Base-by-base conservation (phyloP, 2,888 invertebrate species). In the Lasioglossum morio region DNA sequence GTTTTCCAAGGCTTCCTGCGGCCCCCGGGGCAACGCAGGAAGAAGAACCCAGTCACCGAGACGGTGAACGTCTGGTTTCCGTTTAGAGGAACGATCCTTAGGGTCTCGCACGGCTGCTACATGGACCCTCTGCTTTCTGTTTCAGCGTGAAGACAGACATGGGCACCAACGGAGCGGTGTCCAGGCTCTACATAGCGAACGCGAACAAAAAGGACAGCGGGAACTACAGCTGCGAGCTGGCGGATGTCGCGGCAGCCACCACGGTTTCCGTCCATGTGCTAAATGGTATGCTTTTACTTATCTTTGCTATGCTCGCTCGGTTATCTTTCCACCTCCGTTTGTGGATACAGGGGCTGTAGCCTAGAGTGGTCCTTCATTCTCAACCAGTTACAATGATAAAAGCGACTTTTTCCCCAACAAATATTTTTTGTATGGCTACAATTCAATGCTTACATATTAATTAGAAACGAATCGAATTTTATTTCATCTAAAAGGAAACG, bases 81-180 rank as follows among this genome's bases (percentile, higher is more conserved):
- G 69, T 53, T 72, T 30, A 14, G 23, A 70, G 57, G 46, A 82
- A 76, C 46, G 40, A 19, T 34, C 66, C 34, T 66, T 37, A 72
- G 19, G 27, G 30, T 34, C 23, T 37, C 16, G 43, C 34, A 4
- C 16, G 30, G 8, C 66, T 78, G 30, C 57, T 83, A 84, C 73
- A 77, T 12, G 34, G 43, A 46, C 34, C n/a, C 46, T 85, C 57
- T 84, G 76, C 57, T 93, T 91, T 92, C 91, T 94, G 92, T 95
- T 95, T 66, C 96, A 98, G 98, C 92, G 98, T 98, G 77, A 98
- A 98, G 96, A 98, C 98, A 76, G 98, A 98, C 94, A 97, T 97
- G 93, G 96, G 97, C 78, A 96, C 97, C 27, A 97, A 97, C 91
- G 97, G 97, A 72, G 97, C 97, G 34, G 95, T 97, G 84, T 98